phyloP scores from a whole-genome alignment of 2,113 vertebrate species.

The Pao palembangensis region DNA sequence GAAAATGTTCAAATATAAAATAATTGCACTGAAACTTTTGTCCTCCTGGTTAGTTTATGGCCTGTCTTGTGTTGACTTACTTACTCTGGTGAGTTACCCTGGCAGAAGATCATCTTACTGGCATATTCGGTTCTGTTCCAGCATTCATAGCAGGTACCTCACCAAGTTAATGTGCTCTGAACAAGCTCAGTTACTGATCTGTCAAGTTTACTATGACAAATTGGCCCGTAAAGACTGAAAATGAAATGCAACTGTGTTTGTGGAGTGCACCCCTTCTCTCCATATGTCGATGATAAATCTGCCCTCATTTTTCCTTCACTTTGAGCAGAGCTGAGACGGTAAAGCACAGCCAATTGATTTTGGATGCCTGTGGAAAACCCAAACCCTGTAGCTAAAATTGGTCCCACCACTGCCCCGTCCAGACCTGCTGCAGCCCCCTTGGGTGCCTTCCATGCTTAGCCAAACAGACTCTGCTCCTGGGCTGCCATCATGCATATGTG shows the following conservation, averaged over 20 bases:
- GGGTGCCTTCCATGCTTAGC: constrained; percentile 37
- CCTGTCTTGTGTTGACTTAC: background rate
- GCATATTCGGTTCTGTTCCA: constrained; percentile 1
- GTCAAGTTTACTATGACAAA: constrained; percentile 53
- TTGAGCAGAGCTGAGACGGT: constrained; percentile 45
- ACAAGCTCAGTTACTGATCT: constrained; percentile 20
- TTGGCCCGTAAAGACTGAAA: constrained; percentile 41
- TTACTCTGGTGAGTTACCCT: background rate
- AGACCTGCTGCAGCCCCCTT: constrained; percentile 47
- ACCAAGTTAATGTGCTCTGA: constrained; percentile 12
- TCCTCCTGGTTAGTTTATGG: background rate
- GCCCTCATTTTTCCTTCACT: constrained; percentile 54
- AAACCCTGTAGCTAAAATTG: constrained; percentile 60
- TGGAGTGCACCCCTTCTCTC: constrained; percentile 32
- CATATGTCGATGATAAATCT: constrained; percentile 56
- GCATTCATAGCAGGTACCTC: constrained; percentile 32
- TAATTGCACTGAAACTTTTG: constrained; percentile 10
- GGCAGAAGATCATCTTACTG: background rate
- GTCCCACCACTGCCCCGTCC: constrained; percentile 25
- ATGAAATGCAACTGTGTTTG: constrained; percentile 50
- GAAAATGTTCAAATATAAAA: constrained; percentile 39
- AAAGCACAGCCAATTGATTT: constrained; percentile 59
- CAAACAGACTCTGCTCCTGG: constrained; percentile 44
- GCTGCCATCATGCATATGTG: constrained; percentile 38
- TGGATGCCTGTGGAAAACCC: constrained; percentile 53